Conservation (phyloP, 2,113 vertebrate species). For the Parotia lawesii region DNA sequence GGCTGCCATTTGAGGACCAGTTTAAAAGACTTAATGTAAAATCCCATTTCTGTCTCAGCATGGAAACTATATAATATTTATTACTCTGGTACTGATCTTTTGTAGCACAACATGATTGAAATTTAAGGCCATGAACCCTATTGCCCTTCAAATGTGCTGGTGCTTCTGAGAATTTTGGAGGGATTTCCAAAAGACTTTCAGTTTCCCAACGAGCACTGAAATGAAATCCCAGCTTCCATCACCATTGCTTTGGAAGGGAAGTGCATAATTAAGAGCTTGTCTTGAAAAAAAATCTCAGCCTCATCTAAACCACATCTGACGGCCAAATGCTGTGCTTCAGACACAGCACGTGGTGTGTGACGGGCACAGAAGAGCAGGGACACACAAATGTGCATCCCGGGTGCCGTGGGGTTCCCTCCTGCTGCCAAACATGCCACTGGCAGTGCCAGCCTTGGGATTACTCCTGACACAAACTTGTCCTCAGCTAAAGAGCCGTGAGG, state of each 20-base stretch:
- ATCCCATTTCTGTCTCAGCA: not conserved
- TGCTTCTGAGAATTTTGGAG: not conserved
- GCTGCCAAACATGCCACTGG: rapidly evolving
- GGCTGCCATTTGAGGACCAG: not conserved
- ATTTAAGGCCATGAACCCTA: not conserved
- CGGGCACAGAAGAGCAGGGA: not conserved
- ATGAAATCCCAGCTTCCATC: rapidly evolving
- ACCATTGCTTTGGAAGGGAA: not conserved
- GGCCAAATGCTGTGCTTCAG: not conserved
- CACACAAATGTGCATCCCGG: rapidly evolving
- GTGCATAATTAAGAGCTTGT: not conserved
- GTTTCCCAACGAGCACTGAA: not conserved
- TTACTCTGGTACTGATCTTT: not conserved
- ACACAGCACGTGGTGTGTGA: rapidly evolving
- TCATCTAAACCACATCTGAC: not conserved
- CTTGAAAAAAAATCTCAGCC: not conserved
- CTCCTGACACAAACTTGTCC: not conserved
- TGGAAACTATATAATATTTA: not conserved
- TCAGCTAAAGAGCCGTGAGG: rapidly evolving
- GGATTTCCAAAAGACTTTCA: not conserved
- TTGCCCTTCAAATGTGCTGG: not conserved
- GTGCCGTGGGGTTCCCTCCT: not conserved
- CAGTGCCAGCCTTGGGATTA: not conserved
- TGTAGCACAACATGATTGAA: not conserved
- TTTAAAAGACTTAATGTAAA: not conserved